Base-by-base conservation (phyloP, 37 sponge, comb jelly and placozoan genomes). In the Geodia barretti region DNA sequence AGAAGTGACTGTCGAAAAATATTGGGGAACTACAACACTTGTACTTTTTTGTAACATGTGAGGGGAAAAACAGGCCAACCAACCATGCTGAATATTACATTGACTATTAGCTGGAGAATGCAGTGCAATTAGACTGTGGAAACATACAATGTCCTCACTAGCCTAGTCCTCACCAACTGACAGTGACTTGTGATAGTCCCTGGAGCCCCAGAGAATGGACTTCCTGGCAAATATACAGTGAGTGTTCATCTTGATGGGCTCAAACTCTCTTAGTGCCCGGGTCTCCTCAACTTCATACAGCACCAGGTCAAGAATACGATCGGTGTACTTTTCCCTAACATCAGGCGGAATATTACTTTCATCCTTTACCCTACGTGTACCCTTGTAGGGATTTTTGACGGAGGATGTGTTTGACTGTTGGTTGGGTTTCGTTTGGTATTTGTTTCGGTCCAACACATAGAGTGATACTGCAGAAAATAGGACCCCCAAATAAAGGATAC, bases 191-290 rank as follows among this genome's bases (percentile, higher is more conserved):
- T 88, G 76, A 62, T 87, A 94, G 37, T 89, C 87, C 0, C 67
- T 29, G 21, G 86, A 73, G 24, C 91, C 95, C 95, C 95, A 94
- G 30, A 94, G 73, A 5, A 73, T 60, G 14, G 95, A 72, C 67
- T 33, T 82, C 73, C 80, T 86, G 29, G 95, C 85, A 78, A 94
- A 94, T 17, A 80, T 84, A 47, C 95, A 94, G 67, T 94, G 80
- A 43, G 95, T 90, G 70, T 83, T 77, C 35, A n/a, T 62, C 70
- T 91, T 68, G 42, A 91, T 67, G 0, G 69, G 80, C 42, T 84
- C 70, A 72, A 94, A 94, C 68, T 94, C 78, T 23, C 80, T 76
- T 24, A 94, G 68, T 34, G 87, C 84, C 60, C 63, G 39, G 23
- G 78, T 73, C 58, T 82, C 81, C 58, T 84, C 91, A 0, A 81